phyloP scores from a whole-genome alignment of 2,888 invertebrate genomes.

The Drosophila atripex region DNA sequence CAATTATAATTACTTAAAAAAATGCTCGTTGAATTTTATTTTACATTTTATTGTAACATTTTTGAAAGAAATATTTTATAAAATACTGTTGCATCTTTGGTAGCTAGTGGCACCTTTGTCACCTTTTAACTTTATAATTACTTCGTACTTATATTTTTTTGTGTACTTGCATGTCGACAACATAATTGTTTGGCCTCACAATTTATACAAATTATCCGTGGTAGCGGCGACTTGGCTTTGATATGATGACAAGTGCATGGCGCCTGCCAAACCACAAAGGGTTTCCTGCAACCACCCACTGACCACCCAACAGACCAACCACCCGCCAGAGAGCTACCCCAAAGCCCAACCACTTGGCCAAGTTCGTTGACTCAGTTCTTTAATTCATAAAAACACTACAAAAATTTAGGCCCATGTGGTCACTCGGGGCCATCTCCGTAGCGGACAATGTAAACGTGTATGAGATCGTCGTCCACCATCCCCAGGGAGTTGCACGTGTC shows the following conservation, averaged over 20 bases:
- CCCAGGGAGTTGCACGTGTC: slow-evolving; percentile 39
- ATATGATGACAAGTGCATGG: slow-evolving; percentile 47
- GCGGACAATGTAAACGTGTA: slow-evolving; percentile 33
- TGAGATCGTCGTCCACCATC: slow-evolving; percentile 32
- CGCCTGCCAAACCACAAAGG: slow-evolving; percentile 26
- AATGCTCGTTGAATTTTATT: too few relatives aligned
- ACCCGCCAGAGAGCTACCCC: slow-evolving; percentile 1
- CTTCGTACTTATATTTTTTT: not conserved
- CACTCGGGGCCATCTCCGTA: slow-evolving; percentile 15
- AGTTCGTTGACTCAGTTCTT: slow-evolving; percentile 14
- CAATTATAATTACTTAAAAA: too few relatives aligned
- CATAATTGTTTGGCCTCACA: slow-evolving; percentile 69
- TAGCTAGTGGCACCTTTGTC: too few relatives aligned
- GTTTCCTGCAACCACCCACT: slow-evolving; percentile 1
- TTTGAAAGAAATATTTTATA: too few relatives aligned
- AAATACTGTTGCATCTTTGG: too few relatives aligned
- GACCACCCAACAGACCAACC: slow-evolving; percentile 4
- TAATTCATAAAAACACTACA: not conserved
- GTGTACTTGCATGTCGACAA: slow-evolving; percentile 68
- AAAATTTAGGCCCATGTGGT: not conserved
- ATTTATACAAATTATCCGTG: slow-evolving; percentile 59
- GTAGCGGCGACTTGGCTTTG: slow-evolving; percentile 33
- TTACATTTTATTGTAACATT: too few relatives aligned
- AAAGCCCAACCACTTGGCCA: not conserved
- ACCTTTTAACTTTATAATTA: slow-evolving; percentile 1